Base-by-base conservation (phyloP, 2,888 invertebrate species). In the Listrodromus nycthemerus region DNA sequence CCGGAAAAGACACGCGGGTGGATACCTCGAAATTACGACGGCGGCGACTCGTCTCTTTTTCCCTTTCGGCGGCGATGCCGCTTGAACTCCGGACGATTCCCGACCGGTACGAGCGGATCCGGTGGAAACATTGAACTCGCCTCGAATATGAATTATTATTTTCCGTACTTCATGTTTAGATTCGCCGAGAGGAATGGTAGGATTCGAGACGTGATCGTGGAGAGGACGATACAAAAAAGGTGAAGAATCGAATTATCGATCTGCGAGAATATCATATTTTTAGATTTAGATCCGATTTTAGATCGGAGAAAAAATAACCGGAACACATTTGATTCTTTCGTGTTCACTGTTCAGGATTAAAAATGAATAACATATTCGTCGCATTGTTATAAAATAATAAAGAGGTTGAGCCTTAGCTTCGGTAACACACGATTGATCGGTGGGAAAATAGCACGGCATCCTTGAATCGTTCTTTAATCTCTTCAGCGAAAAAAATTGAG, bases 11-110 rank as follows among this genome's bases (percentile, higher is more conserved):
- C 80, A 84, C 70, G 79, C 84, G 77, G 80, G 81, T 84, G 81
- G 84, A 84, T 84, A 84, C 78, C 84, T 81, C 84, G 84, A 84
- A 84, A 84, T 84, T 84, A 81, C 84, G 78, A 84, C 84, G 81
- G 70, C 74, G 37, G 66, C 84, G 71, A 81, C 74, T 81, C 78
- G 70, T 84, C 81, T 75, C 84, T 78, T 78, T 45, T 84, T 69
- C 30, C 77, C 76, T 73, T 74, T 81, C 70, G 71, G 27, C 41
- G 24, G 24, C 48, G 55, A 30, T 55, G 69, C 50, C 45, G 65
- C 50, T 66, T 63, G 45, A 65, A 69, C 75, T 69, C 48, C 48
- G 66, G 74, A 58, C 73, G 73, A 30, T 61, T 61, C 30, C 27
- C 41, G 24, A 37, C 37, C 24, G 37, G 19, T 66, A 55, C 55